Evolutionary conservation across 1,140 invertebrate genomes (phyloP).

Genomic region (Neocloeon triangulifer): DNA sequence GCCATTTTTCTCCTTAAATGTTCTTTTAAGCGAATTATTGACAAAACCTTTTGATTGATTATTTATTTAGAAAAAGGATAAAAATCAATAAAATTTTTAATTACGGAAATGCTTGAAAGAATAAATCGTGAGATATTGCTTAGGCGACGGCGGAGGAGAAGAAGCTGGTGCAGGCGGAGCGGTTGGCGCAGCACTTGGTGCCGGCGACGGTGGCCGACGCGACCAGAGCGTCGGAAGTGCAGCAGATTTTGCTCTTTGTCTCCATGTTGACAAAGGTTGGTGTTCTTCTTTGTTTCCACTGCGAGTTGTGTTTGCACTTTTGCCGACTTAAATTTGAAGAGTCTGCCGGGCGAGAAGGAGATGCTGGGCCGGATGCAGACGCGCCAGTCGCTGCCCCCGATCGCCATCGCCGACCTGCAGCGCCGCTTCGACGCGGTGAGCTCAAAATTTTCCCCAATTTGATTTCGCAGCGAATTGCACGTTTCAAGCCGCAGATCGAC

Average conservation of each 20-base stretch:
- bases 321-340: conserved; percentile 10
- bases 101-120: background rate
- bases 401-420: too few relatives aligned
- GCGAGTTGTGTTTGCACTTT: too few relatives aligned
- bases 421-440: too few relatives aligned
- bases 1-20: too few relatives aligned
- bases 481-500: conserved; percentile 14
- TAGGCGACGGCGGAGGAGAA: conserved; percentile 18
- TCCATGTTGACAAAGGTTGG: conserved; percentile 20
- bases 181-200: conserved; percentile 18
- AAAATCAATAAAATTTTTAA: too few relatives aligned
- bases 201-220: conserved; percentile 18
- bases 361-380: conserved; percentile 18
- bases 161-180: conserved; percentile 16
- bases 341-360: conserved; percentile 20
- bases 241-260: conserved; percentile 21
- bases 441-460: too few relatives aligned
- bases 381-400: too few relatives aligned
- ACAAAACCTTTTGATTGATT: too few relatives aligned
- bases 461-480: too few relatives aligned
- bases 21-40: too few relatives aligned
- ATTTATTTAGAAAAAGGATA: too few relatives aligned
- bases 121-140: background rate
- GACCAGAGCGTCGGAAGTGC: conserved; percentile 17
- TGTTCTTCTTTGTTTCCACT: conserved; percentile 6